Evolutionary conservation across 1,140 invertebrate species (phyloP), one percentile per base, ranked within the genome.

Genomic region (Zaprionus tsacasi): DNA sequence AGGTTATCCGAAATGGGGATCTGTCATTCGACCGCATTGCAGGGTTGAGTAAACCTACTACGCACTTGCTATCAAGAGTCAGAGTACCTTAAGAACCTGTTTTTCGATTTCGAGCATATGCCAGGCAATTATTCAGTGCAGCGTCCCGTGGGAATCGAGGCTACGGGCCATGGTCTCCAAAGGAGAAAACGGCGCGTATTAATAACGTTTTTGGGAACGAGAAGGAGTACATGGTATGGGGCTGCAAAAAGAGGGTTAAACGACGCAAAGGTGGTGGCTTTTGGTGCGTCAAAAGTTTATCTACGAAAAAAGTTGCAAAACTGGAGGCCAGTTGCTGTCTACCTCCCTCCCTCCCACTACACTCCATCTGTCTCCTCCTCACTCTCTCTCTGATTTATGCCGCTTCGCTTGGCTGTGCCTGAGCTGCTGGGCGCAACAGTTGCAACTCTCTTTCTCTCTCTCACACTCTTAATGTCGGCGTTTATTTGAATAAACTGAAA

Each of bases 401-500:
- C 75, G 61, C 77, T 77, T 78, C 65, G 64, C 63, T 65, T 65
- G 70, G 63, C 65, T 74, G 71, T 74, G 66, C 70, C 70, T 52
- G 17, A 27, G 30, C 40, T 54, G 54, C 40, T 54, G 54, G 59
- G 65, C 78, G 85, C 85, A 89, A 89, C 85, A 89, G 85, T 89
- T 89, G 85, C 85, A 89, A 85, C 79, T 79, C 82, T 6, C 56
- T 17, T n/a, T n/a, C 21, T 21, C 33, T 25, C 12, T 36, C 33
- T 35, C 13, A 0, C 65, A 17, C 65, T 81, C 85, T 89, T 89
- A 89, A 90, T 89, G 85, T 89, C 69, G 86, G 86, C 85, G 78
- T 89, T 89, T 89, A 89, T 89, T 89, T 89, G 85, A 89, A 89
- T 89, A 89, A 90, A 89, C 86, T 89, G 75, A 88, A 89, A 89